A percentile compares a stretch with the other conserved stretches of the same genome.
Evolutionary conservation across 2,888 invertebrate genomes (phyloP).

Genomic region (Andrena chrysosceles): DNA sequence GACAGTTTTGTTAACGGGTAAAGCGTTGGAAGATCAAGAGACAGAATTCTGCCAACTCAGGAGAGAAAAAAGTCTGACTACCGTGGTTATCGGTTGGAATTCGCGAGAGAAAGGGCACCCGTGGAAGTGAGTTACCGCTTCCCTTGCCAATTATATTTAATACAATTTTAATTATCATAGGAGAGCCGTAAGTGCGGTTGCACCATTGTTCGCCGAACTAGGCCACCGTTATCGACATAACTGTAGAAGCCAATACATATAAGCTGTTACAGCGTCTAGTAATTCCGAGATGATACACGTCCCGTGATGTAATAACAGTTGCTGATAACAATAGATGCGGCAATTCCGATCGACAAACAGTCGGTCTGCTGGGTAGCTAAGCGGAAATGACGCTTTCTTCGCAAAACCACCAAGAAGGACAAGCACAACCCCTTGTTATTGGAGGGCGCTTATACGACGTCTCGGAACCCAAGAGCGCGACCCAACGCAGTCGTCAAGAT

Average conservation of each 20-base stretch:
- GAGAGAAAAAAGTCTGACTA: no score
- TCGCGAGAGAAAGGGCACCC: background rate
- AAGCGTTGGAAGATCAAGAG: background rate
- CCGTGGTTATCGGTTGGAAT: no score
- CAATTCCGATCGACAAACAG: constrained; percentile 38
- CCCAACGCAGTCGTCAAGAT: constrained; percentile 13
- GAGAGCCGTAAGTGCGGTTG: constrained; percentile 7
- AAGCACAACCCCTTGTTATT: constrained; percentile 2
- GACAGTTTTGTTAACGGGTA: no score
- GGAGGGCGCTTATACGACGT: constrained; percentile 3
- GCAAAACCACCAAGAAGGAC: constrained; percentile 1
- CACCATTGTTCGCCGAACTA: constrained; percentile 39
- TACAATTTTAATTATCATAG: constrained; percentile 36
- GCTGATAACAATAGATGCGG: constrained; percentile 39
- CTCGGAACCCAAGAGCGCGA: background rate
- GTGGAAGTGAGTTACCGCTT: constrained; percentile 6
- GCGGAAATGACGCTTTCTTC: background rate
- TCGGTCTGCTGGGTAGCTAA: constrained; percentile 4
- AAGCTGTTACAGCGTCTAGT: constrained; percentile 25
- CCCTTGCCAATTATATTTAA: constrained; percentile 8
- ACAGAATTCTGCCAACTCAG: background rate
- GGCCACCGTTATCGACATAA: constrained; percentile 32
- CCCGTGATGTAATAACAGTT: constrained; percentile 38
- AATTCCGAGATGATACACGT: constrained; percentile 36
- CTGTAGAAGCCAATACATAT: constrained; percentile 8